Base-by-base conservation (phyloP, 2,113 vertebrate species). In the Beaufortia kweichowensis region DNA sequence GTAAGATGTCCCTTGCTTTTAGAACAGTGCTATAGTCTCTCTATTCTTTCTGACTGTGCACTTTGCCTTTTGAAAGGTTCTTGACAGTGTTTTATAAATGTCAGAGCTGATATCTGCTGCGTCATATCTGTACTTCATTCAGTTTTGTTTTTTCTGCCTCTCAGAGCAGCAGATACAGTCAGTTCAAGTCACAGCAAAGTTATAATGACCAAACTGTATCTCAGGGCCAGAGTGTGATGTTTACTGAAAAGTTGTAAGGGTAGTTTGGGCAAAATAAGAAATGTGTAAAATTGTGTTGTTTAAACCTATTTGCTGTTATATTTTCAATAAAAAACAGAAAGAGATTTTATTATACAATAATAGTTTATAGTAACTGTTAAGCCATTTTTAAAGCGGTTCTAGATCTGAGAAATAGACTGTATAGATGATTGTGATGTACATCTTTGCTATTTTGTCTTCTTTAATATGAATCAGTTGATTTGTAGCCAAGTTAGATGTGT, bases 81-180 rank as follows among this genome's bases (percentile, higher is more conserved):
- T 61, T 55, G 48, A 63, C 50, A 33, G 70, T 53, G 24, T 57
- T 53, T 70, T 26, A 5, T 31, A 29, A 61, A 33, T 41, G 62
- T 56, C 8, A 59, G 43, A 59, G 59, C 43, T 61, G 29, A 28
- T 31, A 80, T 62, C 31, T 83, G 77, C 81, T 82, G 48, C 60
- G 3, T 76, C 48, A 28, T 67, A 81, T 88, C 76, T 85, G 78
- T 84, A 46, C 86, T 73, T 90, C 81, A 82, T 76, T 80, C 81
- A 75, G 73, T 59, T 57, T 26, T 84, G 82, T 82, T 83, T 78
- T 87, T 78, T 84, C 81, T 85, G 57, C 12, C 56, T 70, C 46
- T 74, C 83, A 72, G 83, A 87, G 86, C 86, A 77, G 33, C 33
- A 29, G 50, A 23, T 23, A 43, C 28, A 31, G 7, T 59, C 64